Conservation (phyloP, 2,888 invertebrate genomes). For the Rambutsinella grinnellia region DNA sequence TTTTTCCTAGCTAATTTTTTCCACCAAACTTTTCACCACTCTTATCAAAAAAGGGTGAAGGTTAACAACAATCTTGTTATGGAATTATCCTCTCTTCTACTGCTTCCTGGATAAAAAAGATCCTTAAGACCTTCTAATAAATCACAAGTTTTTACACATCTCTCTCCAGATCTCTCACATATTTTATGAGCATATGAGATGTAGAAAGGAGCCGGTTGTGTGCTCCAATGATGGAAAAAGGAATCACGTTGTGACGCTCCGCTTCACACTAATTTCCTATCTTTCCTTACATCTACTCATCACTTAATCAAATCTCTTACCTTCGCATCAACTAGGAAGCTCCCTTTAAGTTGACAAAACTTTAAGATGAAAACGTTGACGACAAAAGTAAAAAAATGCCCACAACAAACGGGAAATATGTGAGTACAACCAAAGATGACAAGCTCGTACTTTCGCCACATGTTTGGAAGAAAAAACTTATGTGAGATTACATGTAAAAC, state of each 20-base stretch:
- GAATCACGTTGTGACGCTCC: conserved; percentile 18
- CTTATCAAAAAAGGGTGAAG: not conserved
- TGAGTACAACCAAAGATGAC: too few relatives aligned
- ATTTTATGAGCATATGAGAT: not conserved
- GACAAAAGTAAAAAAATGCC: too few relatives aligned
- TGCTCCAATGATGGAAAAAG: not conserved
- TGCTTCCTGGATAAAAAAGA: not conserved
- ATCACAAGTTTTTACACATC: not conserved
- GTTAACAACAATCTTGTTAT: not conserved
- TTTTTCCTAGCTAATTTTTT: not conserved
- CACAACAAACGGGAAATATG: too few relatives aligned
- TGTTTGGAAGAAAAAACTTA: too few relatives aligned
- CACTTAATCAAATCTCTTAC: too few relatives aligned
- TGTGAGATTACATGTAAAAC: too few relatives aligned
- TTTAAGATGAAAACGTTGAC: too few relatives aligned
- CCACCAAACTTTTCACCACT: not conserved
- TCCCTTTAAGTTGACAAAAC: too few relatives aligned
- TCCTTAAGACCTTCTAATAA: not conserved
- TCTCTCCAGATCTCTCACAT: conserved; percentile 1
- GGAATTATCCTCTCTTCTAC: not conserved
- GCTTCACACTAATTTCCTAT: conserved; percentile 46
- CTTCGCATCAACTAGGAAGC: too few relatives aligned
- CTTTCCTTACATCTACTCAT: too few relatives aligned
- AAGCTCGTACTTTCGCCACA: too few relatives aligned
- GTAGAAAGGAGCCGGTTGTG: not conserved